Evolutionary conservation across 37 sponge, comb jelly and placozoan genomes (phyloP), one percentile per base, ranked within the genome.

Genomic region (Geodia barretti): DNA sequence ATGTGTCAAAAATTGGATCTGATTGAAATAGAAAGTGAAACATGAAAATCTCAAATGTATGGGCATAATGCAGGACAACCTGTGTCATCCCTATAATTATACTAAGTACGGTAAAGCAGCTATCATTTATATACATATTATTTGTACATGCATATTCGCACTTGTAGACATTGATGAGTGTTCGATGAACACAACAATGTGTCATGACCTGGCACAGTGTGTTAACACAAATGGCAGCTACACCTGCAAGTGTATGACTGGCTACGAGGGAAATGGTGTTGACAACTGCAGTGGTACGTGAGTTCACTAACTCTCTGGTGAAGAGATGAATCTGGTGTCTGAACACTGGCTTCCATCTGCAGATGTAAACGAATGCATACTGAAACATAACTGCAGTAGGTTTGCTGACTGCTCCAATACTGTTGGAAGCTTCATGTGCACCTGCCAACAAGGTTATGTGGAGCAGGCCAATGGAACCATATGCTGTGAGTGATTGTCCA

Each of bases 311-410:
- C 28, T 65, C n/a, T 11, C 28, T 65, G 7, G 8, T 65, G 66
- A 29, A 65, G 17, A 20, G 11, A 11, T 20, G 60, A 58, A 58
- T 20, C 19, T 58, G 60, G 11, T 58, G 60, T 20, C 60, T 58
- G 60, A 58, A 58, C 19, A 19, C 11, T 58, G 19, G 19, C 11
- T 58, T 19, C 60, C 60, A 11, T 23, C n/a, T 62, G n/a, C 39
- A 80, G 87, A 86, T 73, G 65, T 74, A 24, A 58, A 86, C 54
- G 87, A 86, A 33, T 86, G 87, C 60, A 62, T 1, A 29, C 17
- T 62, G 24, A 5, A 24, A 21, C 35, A 64, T 37, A 42, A 74
- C 26, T 83, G 83, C 62, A 66, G 65, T 9, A 17, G 8, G 0
- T 65, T 64, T 73, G 64, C 82, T 34, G 30, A 30, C 2, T 86